Percentiles rank a stretch among this genome's conserved stretches.
Evolutionary conservation across 1,140 invertebrate genomes (phyloP).

Genomic region (Matsumurasca onukii): DNA sequence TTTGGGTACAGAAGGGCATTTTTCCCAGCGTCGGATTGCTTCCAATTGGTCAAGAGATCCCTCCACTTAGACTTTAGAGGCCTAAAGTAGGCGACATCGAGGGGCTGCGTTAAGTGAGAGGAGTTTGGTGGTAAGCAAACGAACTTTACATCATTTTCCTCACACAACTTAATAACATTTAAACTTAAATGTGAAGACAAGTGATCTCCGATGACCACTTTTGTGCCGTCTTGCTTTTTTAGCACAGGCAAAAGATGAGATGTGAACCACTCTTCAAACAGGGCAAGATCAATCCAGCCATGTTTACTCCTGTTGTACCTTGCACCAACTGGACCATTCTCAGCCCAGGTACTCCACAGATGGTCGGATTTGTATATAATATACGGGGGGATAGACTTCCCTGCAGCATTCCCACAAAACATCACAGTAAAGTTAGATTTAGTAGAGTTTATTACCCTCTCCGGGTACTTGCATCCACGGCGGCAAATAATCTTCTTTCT

Average conservation of each 20-base stretch:
- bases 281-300: slow-evolving; percentile 28
- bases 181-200: slow-evolving; percentile 46
- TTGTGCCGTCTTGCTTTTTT: slow-evolving; percentile 36
- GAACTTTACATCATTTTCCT: slow-evolving; percentile 47
- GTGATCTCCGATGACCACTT: slow-evolving; percentile 46
- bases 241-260: slow-evolving; percentile 41
- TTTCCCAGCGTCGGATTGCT: slow-evolving; percentile 28
- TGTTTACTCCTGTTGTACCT: slow-evolving; percentile 23
- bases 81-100: slow-evolving; percentile 49
- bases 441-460: slow-evolving; percentile 35
- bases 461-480: slow-evolving; percentile 34
- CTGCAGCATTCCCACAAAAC: slow-evolving; percentile 38
- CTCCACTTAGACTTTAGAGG: slow-evolving; percentile 48
- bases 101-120: slow-evolving; percentile 49
- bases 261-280: slow-evolving; percentile 43
- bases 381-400: slow-evolving; percentile 43
- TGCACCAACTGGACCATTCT: slow-evolving; percentile 43
- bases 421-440: slow-evolving; percentile 36
- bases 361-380: slow-evolving; percentile 48
- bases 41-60: slow-evolving; percentile 45
- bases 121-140: slow-evolving; percentile 48
- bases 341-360: slow-evolving; percentile 46
- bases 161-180: slow-evolving; percentile 43
- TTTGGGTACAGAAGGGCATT: slow-evolving; percentile 30
- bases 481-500: slow-evolving; percentile 37